Base-by-base conservation (phyloP, 2,888 invertebrate genomes). In the Diarsia brunnea region DNA sequence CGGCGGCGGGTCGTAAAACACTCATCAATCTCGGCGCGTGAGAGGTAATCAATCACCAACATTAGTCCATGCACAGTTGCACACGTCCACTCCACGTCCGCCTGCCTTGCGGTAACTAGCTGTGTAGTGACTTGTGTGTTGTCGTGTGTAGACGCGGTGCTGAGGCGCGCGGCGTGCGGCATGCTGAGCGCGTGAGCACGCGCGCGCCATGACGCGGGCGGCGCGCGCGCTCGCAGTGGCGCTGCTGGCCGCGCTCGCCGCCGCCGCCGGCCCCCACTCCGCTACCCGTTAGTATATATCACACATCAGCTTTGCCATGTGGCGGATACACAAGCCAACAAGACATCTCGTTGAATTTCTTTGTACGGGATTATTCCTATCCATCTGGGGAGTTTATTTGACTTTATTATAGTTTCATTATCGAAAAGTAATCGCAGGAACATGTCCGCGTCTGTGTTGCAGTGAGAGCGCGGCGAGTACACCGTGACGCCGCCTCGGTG, bases 1-100 rank as follows among this genome's bases (percentile, higher is more conserved):
- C 66, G 49, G 63, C 38, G 24, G 61, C 53, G 45, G 82, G 88
- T 92, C 90, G 90, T 91, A 91, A 91, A 89, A 90, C 91, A 86
- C 89, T 80, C 91, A 91, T 92, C 92, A 92, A 92, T 92, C 92
- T 90, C 89, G 63, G 87, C 84, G 82, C 79, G 78, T 43, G 82
- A 68, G 72, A 66, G 80, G 85, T 79, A 60, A 87, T 88, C 87
- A 79, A 88, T 87, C 88, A 85, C 75, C 47, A 43, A 68, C 84
- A 76, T 81, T 71, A 78, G 81, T 78, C 66, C 71, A 81, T 51
- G 76, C 85, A n/a, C n/a, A n/a, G n/a, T n/a, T n/a, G n/a, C n/a
- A 78, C 84, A 83, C 49, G 61, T 75, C 79, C 83, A 74, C 74
- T 75, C 64, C 83, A 68, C 78, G 1, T 3, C 38, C 10, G 5